Percentiles rank a stretch among this genome's conserved stretches.
Evolutionary conservation across 1,140 invertebrate species (phyloP).

Genomic region (Papilio glaucus): DNA sequence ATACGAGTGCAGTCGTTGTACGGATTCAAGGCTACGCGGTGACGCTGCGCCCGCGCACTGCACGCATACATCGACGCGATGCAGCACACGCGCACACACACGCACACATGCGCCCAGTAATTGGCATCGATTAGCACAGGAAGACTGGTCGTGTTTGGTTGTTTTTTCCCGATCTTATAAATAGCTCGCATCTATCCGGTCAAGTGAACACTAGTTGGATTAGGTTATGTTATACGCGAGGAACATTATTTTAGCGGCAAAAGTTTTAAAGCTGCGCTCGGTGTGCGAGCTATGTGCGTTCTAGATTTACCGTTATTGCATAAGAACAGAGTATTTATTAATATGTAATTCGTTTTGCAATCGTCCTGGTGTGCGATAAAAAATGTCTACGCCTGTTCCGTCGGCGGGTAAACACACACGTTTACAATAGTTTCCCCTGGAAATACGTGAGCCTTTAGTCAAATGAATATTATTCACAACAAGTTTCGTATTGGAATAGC

Average conservation of each 20-base stretch:
- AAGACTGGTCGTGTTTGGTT: slow-evolving; percentile 66
- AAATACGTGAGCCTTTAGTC: slow-evolving; percentile 23
- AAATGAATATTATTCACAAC: slow-evolving; percentile 20
- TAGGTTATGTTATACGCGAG: slow-evolving; percentile 53
- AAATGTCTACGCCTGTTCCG: slow-evolving; percentile 22
- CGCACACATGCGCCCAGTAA: slow-evolving; percentile 56
- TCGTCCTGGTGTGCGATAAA: slow-evolving; percentile 33
- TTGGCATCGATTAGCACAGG: slow-evolving; percentile 78
- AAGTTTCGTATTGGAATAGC: slow-evolving; percentile 18
- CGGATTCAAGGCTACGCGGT: slow-evolving; percentile 67
- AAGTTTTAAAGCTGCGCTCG: background rate
- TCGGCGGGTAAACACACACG: slow-evolving; percentile 9
- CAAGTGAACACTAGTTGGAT: slow-evolving; percentile 57
- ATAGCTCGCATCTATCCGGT: slow-evolving; percentile 61
- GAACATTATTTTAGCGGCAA: slow-evolving; percentile 35
- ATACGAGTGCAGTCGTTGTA: slow-evolving; percentile 73
- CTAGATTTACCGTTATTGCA: background rate
- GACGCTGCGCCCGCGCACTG: slow-evolving; percentile 47
- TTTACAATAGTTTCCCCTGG: background rate
- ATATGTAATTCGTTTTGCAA: slow-evolving; percentile 24
- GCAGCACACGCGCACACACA: slow-evolving; percentile 1
- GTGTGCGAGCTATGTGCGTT: background rate
- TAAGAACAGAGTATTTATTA: slow-evolving; percentile 20
- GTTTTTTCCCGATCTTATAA: slow-evolving; percentile 64
- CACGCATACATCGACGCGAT: slow-evolving; percentile 43